Evolutionary conservation across 2,888 invertebrate genomes (phyloP), one percentile per base, ranked within the genome.

Genomic region (Endotricha flammealis): DNA sequence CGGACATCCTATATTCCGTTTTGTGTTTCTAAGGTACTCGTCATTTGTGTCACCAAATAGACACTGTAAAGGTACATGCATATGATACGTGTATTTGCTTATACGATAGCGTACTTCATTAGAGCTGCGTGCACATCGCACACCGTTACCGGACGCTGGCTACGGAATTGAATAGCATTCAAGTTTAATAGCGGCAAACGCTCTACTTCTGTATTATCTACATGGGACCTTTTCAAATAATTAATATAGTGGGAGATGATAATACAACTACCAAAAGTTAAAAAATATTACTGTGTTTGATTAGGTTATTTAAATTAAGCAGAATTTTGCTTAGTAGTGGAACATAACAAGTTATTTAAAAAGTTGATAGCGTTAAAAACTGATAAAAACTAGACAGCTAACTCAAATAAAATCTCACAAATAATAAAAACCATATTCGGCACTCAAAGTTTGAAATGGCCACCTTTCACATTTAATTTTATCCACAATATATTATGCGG

Each of bases 131-230:
- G n/a, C 4, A 47, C 41, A 36, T 47, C 43, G 49, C 55, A 54
- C 57, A 57, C 49, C 58, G 66, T 68, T 75, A 67, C 64, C 56
- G 55, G 44, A 50, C 54, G 57, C 67, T n/a, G 61, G 51, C 57
- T 58, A 57, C 59, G 64, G 72, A 76, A 83, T 81, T 72, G 76
- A 76, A 82, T 78, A 66, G 73, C 76, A 79, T 78, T 78, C 75
- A 73, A 66, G 61, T 76, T 71, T 81, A 80, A 79, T 80, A 79
- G 81, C 72, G 69, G 68, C 74, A 71, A 76, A 66, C 70, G 76
- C 64, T 77, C 73, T 64, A 73, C 65, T 81, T 77, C 69, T 69
- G 64, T 68, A 76, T 73, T 74, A 73, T 72, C 63, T 68, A 53
- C 59, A 68, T 64, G 63, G 63, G 53, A 64, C 57, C 60, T 68